Evolutionary conservation across 2,888 invertebrate genomes (phyloP).

Genomic region (Ornithoptera alexandrae): DNA sequence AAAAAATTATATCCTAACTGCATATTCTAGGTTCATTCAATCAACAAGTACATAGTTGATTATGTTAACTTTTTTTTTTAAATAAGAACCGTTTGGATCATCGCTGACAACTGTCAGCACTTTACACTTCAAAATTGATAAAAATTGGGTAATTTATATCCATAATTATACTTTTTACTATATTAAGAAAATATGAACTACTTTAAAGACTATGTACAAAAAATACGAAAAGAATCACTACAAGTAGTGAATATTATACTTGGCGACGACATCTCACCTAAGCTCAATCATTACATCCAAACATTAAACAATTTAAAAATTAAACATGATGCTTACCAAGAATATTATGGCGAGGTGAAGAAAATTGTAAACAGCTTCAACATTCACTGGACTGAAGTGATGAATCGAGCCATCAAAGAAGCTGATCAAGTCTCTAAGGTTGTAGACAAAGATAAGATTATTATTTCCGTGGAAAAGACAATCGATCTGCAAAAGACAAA

Average conservation of each 20-base stretch:
- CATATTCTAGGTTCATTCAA: too few species aligned
- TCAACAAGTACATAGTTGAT: too few species aligned
- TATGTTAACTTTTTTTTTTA: too few species aligned
- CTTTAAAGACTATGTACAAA: constrained; percentile 51
- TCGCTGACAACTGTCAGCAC: too few species aligned
- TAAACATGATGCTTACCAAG: constrained; percentile 46
- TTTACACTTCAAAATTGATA: too few species aligned
- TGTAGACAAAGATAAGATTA: constrained; percentile 40
- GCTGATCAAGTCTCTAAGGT: constrained; percentile 42
- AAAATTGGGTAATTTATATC: too few species aligned
- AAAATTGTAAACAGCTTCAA: constrained; percentile 48
- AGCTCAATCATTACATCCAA: constrained; percentile 45
- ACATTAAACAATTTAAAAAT: constrained; percentile 42
- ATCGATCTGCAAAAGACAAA: constrained; percentile 41
- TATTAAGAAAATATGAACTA: constrained; percentile 40
- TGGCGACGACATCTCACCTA: constrained; percentile 43
- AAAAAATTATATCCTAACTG: too few species aligned
- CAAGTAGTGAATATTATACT: constrained; percentile 45
- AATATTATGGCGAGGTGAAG: constrained; percentile 57
- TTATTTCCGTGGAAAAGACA: constrained; percentile 46
- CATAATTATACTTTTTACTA: too few species aligned
- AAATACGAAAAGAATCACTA: constrained; percentile 44
- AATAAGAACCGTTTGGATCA: too few species aligned
- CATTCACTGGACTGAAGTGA: constrained; percentile 43
- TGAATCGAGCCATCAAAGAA: constrained; percentile 47